Conservation (phyloP, 2,113 vertebrate genomes). For the Turnix velox region DNA sequence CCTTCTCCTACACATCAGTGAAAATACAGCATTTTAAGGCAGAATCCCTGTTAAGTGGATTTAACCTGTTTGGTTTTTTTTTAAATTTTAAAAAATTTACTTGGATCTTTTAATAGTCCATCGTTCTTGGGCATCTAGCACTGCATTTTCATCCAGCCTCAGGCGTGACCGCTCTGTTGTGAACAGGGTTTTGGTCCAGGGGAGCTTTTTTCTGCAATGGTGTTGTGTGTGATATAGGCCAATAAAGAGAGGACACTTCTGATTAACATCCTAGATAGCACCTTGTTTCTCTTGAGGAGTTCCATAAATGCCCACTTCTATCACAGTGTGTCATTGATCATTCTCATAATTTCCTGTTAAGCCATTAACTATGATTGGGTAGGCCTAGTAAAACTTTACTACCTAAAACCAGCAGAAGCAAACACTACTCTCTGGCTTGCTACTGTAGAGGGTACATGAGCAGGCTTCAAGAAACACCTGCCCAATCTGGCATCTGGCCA, state of each 20-base stretch:
- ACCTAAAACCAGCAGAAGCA: neutral
- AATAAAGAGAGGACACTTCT: neutral
- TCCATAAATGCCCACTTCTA: neutral
- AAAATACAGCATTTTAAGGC: neutral
- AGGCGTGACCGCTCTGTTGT: rapidly evolving
- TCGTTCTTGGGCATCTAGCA: rapidly evolving
- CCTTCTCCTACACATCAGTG: rapidly evolving
- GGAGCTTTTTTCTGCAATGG: neutral
- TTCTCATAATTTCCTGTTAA: neutral
- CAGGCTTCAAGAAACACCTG: neutral
- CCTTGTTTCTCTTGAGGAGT: neutral
- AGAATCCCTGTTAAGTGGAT: too few species aligned
- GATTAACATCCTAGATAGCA: neutral
- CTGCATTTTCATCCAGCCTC: neutral
- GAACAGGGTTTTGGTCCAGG: neutral
- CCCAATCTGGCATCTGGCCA: neutral
- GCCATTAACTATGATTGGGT: neutral
- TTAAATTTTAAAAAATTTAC: too few species aligned
- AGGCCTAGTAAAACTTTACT: neutral
- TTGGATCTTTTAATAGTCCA: neutral
- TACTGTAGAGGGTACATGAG: neutral
- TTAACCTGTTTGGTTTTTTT: neutral
- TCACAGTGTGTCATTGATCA: neutral
- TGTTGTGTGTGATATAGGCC: neutral
- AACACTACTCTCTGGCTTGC: neutral